Evolutionary conservation across 2,797 vertebrate genomes (phyloP).

Genomic region (Gallirallus australis): DNA sequence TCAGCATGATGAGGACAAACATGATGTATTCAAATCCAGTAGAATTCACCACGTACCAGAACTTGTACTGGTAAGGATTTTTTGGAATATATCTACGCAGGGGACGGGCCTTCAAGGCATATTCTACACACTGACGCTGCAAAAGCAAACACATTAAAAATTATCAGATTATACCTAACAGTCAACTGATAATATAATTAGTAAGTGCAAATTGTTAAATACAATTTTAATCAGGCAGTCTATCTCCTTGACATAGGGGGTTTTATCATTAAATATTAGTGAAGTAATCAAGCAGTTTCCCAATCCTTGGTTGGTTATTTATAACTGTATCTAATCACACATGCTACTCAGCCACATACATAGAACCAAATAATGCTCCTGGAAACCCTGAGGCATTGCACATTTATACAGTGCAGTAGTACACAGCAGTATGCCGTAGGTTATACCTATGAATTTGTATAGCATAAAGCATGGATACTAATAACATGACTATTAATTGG

Average conservation of each 20-base stretch:
- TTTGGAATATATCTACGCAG: constrained; percentile 97
- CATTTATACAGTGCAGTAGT: background rate
- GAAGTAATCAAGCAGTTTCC: background rate
- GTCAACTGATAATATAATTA: background rate
- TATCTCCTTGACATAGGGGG: accelerated
- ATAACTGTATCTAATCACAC: background rate
- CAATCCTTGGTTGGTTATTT: background rate
- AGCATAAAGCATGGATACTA: background rate
- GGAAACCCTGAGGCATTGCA: background rate
- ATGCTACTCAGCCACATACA: background rate
- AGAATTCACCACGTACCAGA: constrained; percentile 99
- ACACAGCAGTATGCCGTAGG: background rate
- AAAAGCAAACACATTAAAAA: constrained; percentile 52
- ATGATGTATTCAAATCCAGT: constrained; percentile 99
- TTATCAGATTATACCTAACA: background rate
- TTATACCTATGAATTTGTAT: accelerated
- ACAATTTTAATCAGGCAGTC: background rate
- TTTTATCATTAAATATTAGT: background rate
- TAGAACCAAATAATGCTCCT: background rate
- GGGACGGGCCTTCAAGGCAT: constrained; percentile 95
- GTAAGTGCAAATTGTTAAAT: background rate
- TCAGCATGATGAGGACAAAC: constrained; percentile 99
- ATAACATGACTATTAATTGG: background rate
- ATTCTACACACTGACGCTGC: constrained; percentile 98
- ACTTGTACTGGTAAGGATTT: constrained; percentile 99